Evolutionary conservation across 2,113 vertebrate genomes (phyloP).

Genomic region (Prinia subflava): DNA sequence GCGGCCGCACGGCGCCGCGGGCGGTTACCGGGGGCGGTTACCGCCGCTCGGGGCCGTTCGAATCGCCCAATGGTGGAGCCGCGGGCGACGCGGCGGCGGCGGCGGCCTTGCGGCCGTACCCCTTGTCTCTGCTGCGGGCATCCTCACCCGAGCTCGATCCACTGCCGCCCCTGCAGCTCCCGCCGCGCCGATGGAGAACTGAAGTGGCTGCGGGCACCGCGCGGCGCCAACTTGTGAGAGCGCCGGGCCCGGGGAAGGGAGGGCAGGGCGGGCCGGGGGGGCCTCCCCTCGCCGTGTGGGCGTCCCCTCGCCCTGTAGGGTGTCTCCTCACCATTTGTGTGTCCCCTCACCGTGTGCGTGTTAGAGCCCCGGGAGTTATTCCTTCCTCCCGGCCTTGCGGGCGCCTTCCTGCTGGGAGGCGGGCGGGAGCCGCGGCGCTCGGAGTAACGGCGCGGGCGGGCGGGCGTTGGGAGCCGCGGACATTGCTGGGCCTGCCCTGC

Average conservation of each 20-base stretch:
- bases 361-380: background rate
- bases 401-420: background rate
- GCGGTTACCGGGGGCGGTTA: background rate
- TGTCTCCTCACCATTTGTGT: accelerated
- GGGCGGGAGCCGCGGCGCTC: background rate
- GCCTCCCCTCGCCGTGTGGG: background rate
- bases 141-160: background rate
- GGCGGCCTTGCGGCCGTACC: background rate
- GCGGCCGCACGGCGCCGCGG: background rate
- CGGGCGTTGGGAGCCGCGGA: background rate
- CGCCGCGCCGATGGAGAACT: background rate
- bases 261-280: too few species aligned
- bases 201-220: background rate
- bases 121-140: background rate
- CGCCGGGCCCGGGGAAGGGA: background rate
- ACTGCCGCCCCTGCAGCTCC: background rate
- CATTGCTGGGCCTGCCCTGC: background rate
- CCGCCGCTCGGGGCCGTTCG: background rate
- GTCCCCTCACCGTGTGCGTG: background rate
- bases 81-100: background rate
- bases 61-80: constrained; percentile 3
- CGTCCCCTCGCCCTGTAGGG: background rate
- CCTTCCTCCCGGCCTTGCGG: background rate
- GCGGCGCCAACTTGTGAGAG: background rate
- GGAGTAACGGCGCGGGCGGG: background rate